Evolutionary conservation across 1,140 invertebrate species (phyloP).

Genomic region (Caenorhabditis latens): DNA sequence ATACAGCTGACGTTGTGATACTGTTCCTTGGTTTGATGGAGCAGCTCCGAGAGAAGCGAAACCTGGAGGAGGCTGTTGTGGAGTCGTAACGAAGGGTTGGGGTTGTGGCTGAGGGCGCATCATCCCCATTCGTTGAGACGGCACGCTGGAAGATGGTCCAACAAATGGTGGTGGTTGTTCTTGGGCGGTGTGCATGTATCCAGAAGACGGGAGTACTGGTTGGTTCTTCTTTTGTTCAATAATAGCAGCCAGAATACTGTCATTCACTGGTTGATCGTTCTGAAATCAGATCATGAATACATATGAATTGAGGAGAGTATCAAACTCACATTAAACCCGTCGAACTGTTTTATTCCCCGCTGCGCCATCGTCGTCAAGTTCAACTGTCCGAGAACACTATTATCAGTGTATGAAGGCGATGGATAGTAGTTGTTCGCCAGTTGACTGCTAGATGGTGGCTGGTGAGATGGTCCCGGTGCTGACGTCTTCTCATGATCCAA

Average conservation of each 20-base stretch:
- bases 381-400: conserved; percentile 19
- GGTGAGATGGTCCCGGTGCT: not conserved
- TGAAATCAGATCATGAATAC: not conserved
- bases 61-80: conserved; percentile 7
- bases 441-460: not conserved
- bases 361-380: not conserved
- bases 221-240: conserved; percentile 9
- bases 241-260: not conserved
- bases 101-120: not conserved
- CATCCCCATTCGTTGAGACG: not conserved
- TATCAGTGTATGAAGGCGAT: conserved; percentile 45
- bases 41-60: not conserved
- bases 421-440: conserved; percentile 8
- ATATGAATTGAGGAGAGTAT: not conserved
- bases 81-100: not conserved
- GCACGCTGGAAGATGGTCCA: not conserved
- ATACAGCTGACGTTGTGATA: not conserved
- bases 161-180: not conserved
- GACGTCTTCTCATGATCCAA: not conserved
- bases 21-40: not conserved
- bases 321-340: conserved; percentile 20
- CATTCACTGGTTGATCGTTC: not conserved
- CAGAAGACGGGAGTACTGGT: not conserved
- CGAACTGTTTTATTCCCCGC: conserved; percentile 43
- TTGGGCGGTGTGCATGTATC: not conserved